Percentiles rank a stretch among this genome's conserved stretches.
phyloP scores from a whole-genome alignment of 2,888 invertebrate species.

The Ditula angustiorana region DNA sequence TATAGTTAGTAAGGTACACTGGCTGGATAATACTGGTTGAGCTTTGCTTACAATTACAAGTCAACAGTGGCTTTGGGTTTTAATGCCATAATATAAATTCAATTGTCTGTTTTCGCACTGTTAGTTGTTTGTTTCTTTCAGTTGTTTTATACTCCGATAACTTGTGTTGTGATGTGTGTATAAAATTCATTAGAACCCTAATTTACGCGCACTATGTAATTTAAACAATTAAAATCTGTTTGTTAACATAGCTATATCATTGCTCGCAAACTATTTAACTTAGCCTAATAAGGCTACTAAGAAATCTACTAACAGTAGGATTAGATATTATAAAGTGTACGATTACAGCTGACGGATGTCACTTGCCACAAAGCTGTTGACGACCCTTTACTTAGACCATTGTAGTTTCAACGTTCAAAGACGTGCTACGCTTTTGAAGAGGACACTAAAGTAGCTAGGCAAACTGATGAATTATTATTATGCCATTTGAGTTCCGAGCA shows the following conservation, averaged over 20 bases:
- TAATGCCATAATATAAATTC: too few species aligned
- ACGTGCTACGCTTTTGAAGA: slow-evolving; percentile 25
- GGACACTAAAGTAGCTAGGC: slow-evolving; percentile 6
- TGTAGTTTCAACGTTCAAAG: slow-evolving; percentile 24
- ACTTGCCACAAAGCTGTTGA: slow-evolving; percentile 23
- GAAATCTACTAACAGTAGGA: neutral
- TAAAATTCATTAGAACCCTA: too few species aligned
- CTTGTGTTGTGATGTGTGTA: too few species aligned
- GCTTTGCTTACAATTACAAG: neutral
- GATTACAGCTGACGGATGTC: slow-evolving; percentile 25
- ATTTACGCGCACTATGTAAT: too few species aligned
- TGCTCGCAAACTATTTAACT: neutral
- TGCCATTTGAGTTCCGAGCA: too few species aligned
- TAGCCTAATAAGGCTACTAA: too few species aligned
- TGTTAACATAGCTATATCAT: too few species aligned
- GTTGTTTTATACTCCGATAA: too few species aligned
- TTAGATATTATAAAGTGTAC: slow-evolving; percentile 9
- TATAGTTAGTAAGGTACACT: slow-evolving; percentile 7
- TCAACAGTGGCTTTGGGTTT: neutral
- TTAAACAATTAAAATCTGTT: too few species aligned
- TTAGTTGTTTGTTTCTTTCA: too few species aligned
- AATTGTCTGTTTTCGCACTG: too few species aligned
- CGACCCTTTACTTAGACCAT: slow-evolving; percentile 11
- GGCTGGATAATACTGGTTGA: neutral
- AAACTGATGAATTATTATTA: neutral